phyloP scores from a whole-genome alignment of 2,888 invertebrate genomes.

The Luffia ferchaultella region DNA sequence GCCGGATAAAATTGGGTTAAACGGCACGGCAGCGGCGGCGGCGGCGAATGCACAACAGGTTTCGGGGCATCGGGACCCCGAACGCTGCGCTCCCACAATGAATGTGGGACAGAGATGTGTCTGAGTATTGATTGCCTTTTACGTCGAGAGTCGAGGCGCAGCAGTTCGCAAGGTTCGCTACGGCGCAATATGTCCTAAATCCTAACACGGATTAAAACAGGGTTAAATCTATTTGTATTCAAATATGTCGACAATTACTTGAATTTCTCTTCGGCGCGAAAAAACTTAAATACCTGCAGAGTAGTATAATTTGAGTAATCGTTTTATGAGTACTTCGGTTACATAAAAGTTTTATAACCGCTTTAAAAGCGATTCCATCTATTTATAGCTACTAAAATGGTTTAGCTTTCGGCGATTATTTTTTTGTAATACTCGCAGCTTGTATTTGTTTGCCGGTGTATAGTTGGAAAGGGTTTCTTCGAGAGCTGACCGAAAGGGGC shows the following conservation, averaged over 20 bases:
- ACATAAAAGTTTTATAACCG: too few species aligned
- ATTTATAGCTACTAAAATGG: too few species aligned
- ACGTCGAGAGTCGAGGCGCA: slow-evolving; percentile 32
- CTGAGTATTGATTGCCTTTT: slow-evolving; percentile 59
- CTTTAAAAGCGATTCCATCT: too few species aligned
- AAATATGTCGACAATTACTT: too few species aligned
- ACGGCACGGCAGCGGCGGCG: slow-evolving; percentile 54
- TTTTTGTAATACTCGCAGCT: too few species aligned
- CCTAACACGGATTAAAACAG: slow-evolving; percentile 1
- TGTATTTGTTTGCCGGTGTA: too few species aligned
- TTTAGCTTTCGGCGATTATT: too few species aligned
- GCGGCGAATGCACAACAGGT: slow-evolving; percentile 36
- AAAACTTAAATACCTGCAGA: too few species aligned
- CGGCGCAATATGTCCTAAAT: background rate
- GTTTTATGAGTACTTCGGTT: too few species aligned
- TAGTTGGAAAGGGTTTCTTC: slow-evolving; percentile 2
- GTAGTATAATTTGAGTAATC: too few species aligned
- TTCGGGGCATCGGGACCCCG: slow-evolving; percentile 46
- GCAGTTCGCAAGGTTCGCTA: slow-evolving; percentile 8
- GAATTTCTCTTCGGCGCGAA: too few species aligned
- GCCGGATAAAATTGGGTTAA: slow-evolving; percentile 63
- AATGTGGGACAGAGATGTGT: slow-evolving; percentile 59
- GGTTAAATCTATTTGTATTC: too few species aligned
- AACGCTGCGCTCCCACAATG: slow-evolving; percentile 53
- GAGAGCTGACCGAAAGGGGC: background rate